phyloP scores from a whole-genome alignment of 2,888 invertebrate species.

The Meliscaeva auricollis region DNA sequence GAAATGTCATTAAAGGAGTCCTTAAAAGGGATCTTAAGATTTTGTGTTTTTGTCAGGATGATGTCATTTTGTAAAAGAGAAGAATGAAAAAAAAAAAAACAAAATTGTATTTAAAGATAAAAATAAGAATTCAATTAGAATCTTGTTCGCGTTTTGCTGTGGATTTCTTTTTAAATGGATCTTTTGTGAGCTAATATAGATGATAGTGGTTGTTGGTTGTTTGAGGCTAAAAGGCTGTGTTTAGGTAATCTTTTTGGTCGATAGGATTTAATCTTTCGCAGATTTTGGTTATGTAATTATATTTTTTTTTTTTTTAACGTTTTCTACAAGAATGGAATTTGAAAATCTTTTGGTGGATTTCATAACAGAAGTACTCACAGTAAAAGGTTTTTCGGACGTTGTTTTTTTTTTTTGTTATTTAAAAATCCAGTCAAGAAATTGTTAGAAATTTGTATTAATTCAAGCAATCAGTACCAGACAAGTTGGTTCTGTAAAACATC shows the following conservation, averaged over 20 bases:
- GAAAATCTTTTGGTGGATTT: too few relatives aligned
- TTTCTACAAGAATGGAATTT: too few relatives aligned
- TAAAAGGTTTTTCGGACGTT: too few relatives aligned
- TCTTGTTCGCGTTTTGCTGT: constrained; percentile 26
- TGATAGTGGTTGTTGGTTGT: neutral
- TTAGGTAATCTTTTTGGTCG: constrained; percentile 6
- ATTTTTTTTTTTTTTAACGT: neutral
- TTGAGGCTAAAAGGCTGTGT: neutral
- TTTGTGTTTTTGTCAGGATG: constrained; percentile 58
- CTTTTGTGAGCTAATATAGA: neutral
- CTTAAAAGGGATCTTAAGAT: constrained; percentile 57
- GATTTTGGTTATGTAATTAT: constrained; percentile 2
- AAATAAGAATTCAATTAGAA: constrained; percentile 66
- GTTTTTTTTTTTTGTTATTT: too few relatives aligned
- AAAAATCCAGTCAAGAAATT: too few relatives aligned
- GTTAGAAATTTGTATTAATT: too few relatives aligned
- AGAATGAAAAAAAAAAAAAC: neutral
- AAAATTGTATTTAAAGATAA: constrained; percentile 20
- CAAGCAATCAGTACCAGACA: too few relatives aligned
- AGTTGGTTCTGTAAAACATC: too few relatives aligned
- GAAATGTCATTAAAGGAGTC: constrained; percentile 52
- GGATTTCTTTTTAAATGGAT: constrained; percentile 5
- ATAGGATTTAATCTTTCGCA: neutral
- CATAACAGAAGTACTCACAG: too few relatives aligned
- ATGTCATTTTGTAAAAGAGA: constrained; percentile 40